phyloP scores from a whole-genome alignment of 1,140 invertebrate genomes.

The Cotesia chilonis region DNA sequence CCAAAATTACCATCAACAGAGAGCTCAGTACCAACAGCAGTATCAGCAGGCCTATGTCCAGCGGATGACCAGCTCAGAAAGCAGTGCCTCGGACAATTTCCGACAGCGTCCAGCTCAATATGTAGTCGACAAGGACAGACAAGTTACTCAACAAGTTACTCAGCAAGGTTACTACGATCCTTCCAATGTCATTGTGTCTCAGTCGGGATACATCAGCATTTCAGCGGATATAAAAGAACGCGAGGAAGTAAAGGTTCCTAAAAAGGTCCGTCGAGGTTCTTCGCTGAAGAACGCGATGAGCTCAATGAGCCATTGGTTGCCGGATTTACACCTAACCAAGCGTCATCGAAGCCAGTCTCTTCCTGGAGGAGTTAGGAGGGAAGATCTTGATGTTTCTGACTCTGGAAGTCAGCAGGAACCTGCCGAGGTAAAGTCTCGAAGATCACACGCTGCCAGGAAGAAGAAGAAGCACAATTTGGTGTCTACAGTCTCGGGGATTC shows the following conservation, averaged over 20 bases:
- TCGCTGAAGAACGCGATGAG: slow-evolving; percentile 83
- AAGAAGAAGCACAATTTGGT: slow-evolving; percentile 82
- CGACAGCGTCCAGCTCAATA: slow-evolving; percentile 59
- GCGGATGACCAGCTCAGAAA: slow-evolving; percentile 47
- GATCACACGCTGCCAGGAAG: slow-evolving; percentile 63
- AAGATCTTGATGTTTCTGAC: slow-evolving; percentile 68
- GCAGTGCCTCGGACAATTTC: slow-evolving; percentile 53
- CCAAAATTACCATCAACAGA: slow-evolving; percentile 47
- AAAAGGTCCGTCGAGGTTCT: slow-evolving; percentile 75
- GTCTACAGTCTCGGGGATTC: slow-evolving; percentile 80
- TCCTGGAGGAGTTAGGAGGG: slow-evolving; percentile 73
- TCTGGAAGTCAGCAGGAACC: slow-evolving; percentile 53
- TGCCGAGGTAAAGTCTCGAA: slow-evolving; percentile 43
- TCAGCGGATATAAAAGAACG: slow-evolving; percentile 72
- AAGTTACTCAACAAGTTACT: slow-evolving; percentile 64
- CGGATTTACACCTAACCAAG: slow-evolving; percentile 81
- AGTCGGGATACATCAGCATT: slow-evolving; percentile 84
- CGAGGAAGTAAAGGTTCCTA: slow-evolving; percentile 69
- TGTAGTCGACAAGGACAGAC: slow-evolving; percentile 51
- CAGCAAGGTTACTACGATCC: slow-evolving; percentile 67
- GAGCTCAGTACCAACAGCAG: slow-evolving; percentile 55
- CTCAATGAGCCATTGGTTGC: slow-evolving; percentile 81
- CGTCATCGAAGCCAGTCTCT: slow-evolving; percentile 82
- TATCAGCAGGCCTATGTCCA: slow-evolving; percentile 58
- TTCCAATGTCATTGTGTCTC: slow-evolving; percentile 77